Evolutionary conservation across 2,888 invertebrate species (phyloP), one percentile per base, ranked within the genome.

Genomic region (Cantharis rufa): DNA sequence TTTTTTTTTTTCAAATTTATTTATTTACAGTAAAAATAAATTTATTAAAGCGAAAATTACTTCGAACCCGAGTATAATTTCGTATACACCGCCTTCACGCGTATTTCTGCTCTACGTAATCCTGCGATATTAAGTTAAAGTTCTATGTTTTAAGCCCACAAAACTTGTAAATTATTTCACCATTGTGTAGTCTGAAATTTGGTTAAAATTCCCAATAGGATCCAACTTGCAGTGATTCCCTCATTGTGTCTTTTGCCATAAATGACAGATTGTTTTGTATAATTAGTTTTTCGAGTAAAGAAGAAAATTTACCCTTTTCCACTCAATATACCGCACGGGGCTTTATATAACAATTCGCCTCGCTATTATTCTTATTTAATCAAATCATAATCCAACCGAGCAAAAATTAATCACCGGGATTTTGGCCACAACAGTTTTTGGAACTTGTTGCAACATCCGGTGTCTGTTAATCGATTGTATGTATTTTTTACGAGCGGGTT

Each of bases 251-350:
- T 66, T 62, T 27, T 10, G 5, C 24, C 28, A 62, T 70, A 72
- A 66, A 62, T 72, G 78, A 81, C 75, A 79, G 79, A 81, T 81
- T 73, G 78, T 72, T 79, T 79, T 79, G 48, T 48, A 78, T 80
- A 80, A 81, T 79, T 78, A 77, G 73, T 72, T 73, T 73, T 72
- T 76, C 74, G 74, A 73, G 68, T 63, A 68, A 68, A 80, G 68
- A 70, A 64, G 18, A 66, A 66, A n/a, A 18, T 63, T 9, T 15
- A 66, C 16, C 64, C 48, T 48, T 48, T 48, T 48, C 48, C 48
- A 48, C 48, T 48, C 48, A 48, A 48, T 48, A 48, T 48, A 48
- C 48, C 48, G 48, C 48, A 48, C 4, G n/a, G n/a, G 48, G 48
- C 48, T 48, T 48, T 48, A 21, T 24, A 48, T 48, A 48, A 48